Evolutionary conservation across 2,797 vertebrate genomes (phyloP).

Genomic region (Microchirus variegatus): DNA sequence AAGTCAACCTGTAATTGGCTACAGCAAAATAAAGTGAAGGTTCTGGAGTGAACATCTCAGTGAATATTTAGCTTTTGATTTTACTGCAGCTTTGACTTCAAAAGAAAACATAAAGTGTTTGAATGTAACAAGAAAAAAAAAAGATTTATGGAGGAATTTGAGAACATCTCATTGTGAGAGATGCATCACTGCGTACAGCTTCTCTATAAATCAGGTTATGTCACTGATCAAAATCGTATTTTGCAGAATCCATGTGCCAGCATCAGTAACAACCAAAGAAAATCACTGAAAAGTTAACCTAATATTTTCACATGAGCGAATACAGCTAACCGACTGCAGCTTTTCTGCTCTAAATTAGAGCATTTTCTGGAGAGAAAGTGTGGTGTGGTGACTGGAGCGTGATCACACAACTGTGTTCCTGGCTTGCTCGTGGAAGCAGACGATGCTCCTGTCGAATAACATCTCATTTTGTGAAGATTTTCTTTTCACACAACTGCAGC

Average conservation of each 20-base stretch:
- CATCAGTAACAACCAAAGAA: neutral
- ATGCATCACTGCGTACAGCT: too few relatives aligned
- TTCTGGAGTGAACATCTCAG: too few relatives aligned
- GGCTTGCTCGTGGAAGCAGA: conserved; percentile 24
- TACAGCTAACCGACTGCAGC: neutral
- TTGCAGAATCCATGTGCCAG: neutral
- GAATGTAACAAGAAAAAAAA: too few relatives aligned
- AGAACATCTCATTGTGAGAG: too few relatives aligned
- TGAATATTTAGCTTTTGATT: too few relatives aligned
- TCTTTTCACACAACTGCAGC: neutral
- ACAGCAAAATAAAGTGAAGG: too few relatives aligned
- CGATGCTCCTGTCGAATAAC: neutral
- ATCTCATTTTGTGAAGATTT: neutral
- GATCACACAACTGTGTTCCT: conserved; percentile 13
- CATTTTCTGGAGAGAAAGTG: conserved; percentile 16
- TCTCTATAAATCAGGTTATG: neutral
- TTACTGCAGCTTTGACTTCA: too few relatives aligned
- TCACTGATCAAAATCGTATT: neutral
- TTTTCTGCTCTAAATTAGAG: neutral
- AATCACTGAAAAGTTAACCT: neutral
- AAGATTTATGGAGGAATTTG: too few relatives aligned
- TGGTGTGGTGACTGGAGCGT: neutral
- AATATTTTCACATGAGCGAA: neutral
- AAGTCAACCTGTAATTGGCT: too few relatives aligned
- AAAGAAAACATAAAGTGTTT: too few relatives aligned